A percentile compares a stretch with the other conserved stretches of the same genome.
These are phyloP conservation scores for Psittacula derbiana DNA, from an alignment of 2,797 vertebrate species.

Conservation along the genomic window DNA sequence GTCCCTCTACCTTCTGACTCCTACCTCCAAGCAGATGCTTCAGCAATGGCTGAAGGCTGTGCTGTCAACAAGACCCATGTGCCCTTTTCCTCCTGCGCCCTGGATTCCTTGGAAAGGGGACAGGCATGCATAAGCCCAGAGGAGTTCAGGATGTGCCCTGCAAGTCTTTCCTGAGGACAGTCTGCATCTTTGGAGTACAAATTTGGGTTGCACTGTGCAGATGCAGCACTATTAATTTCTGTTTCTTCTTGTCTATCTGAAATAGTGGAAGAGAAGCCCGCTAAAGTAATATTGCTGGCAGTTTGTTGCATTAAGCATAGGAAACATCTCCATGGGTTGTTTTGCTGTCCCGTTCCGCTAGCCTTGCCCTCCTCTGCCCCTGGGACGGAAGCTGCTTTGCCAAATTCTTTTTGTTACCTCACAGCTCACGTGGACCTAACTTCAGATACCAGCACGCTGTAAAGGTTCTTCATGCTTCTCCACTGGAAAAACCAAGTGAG, in stretches of 20 bases:
- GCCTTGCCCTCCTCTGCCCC: neutral
- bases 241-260: neutral
- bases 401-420: neutral
- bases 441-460: neutral
- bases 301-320: neutral
- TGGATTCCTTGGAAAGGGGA: neutral
- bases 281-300: neutral
- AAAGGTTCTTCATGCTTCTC: neutral
- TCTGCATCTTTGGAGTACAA: neutral
- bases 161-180: neutral
- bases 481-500: neutral
- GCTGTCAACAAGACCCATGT: accelerated
- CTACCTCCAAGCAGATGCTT: neutral
- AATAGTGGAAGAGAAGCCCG: neutral
- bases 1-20: neutral
- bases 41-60: neutral
- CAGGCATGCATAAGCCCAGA: neutral
- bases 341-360: neutral
- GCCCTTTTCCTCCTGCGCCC: neutral
- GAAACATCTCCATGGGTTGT: neutral
- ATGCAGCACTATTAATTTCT: neutral
- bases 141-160: neutral
- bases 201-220: neutral
- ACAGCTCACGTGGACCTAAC: neutral
- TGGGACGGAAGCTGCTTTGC: neutral